Conservation (phyloP, 1,140 invertebrate genomes). For the Drosophila repletoides region DNA sequence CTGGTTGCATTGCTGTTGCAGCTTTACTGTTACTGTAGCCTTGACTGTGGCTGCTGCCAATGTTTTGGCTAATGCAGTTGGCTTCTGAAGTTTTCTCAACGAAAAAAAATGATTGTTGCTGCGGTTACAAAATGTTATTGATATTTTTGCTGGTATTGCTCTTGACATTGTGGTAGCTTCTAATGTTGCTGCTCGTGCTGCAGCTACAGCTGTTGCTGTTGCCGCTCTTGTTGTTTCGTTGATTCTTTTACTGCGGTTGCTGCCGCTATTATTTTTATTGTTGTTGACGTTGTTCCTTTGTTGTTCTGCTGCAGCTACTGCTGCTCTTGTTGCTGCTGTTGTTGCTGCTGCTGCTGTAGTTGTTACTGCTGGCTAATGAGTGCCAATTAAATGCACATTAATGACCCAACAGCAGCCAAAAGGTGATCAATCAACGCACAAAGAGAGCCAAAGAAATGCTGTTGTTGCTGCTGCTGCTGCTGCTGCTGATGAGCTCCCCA, state of each 20-base stretch:
- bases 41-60: not conserved
- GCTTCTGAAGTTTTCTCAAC: too few relatives aligned
- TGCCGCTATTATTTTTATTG: not conserved
- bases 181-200: not conserved
- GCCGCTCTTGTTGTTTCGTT: not conserved
- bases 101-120: too few relatives aligned
- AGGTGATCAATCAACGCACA: constrained; percentile 65
- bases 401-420: constrained; percentile 36
- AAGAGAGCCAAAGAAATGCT: constrained; percentile 18
- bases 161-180: not conserved
- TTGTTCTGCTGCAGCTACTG: not conserved
- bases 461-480: not conserved
- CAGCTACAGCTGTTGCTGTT: not conserved
- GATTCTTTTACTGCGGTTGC: not conserved
- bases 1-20: not conserved
- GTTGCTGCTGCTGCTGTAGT: not conserved
- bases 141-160: not conserved
- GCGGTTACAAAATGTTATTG: not conserved
- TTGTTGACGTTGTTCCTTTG: not conserved
- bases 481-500: not conserved
- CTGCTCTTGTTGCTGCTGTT: not conserved
- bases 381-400: constrained; percentile 69
- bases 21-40: not conserved
- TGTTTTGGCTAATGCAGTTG: too few relatives aligned
- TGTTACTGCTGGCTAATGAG: constrained; percentile 50